Evolutionary conservation across 2,797 vertebrate genomes (phyloP).

Genomic region (Dipus sagitta): DNA sequence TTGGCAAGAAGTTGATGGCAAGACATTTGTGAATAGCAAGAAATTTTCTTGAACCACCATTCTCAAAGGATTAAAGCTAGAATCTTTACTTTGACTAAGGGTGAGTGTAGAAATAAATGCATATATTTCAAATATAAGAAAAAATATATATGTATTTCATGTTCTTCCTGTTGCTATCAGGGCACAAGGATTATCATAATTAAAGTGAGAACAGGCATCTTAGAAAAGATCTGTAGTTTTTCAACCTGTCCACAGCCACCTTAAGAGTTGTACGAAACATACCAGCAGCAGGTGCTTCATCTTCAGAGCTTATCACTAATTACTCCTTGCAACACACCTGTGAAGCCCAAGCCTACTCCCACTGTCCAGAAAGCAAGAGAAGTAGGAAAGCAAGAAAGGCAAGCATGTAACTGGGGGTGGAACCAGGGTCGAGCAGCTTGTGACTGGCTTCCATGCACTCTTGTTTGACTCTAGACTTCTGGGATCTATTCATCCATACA

Average conservation of each 20-base stretch:
- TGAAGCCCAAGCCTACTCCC: conserved; percentile 64
- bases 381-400: background rate
- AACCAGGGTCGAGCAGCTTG: background rate
- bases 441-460: background rate
- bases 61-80: conserved; percentile 52
- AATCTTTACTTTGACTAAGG: conserved; percentile 79
- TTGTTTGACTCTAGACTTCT: background rate
- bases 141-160: background rate
- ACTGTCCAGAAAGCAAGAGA: conserved; percentile 49
- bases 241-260: conserved; percentile 44
- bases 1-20: background rate
- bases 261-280: conserved; percentile 39
- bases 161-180: conserved; percentile 66
- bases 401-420: background rate
- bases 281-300: conserved; percentile 75
- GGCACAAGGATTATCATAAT: conserved; percentile 65
- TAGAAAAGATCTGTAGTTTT: conserved; percentile 60
- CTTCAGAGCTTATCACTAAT: conserved; percentile 78
- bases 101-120: conserved; percentile 69
- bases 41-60: conserved; percentile 33
- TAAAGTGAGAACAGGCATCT: conserved; percentile 40
- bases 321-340: conserved; percentile 75
- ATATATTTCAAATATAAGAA: background rate
- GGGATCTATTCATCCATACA: background rate
- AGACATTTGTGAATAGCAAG: conserved; percentile 61